Evolutionary conservation across 2,797 vertebrate genomes (phyloP).

Genomic region (Kryptolebias ocellatus): DNA sequence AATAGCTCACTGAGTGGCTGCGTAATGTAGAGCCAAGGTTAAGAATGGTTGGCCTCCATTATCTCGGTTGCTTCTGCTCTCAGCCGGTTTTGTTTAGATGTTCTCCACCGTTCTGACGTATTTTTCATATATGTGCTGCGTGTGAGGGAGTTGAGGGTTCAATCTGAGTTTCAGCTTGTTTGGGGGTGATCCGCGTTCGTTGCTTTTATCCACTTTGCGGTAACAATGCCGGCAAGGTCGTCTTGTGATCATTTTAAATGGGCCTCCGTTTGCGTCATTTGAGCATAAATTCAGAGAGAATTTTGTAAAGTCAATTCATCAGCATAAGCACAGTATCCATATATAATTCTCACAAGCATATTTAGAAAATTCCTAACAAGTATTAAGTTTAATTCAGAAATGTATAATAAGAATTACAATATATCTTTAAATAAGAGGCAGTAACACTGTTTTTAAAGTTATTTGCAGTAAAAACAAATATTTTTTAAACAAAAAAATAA

Average conservation of each 20-base stretch:
- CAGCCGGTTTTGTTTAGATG: constrained; percentile 38
- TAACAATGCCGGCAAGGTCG: constrained; percentile 18
- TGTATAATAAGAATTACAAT: no score
- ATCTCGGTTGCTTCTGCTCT: constrained; percentile 44
- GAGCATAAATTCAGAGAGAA: constrained; percentile 3
- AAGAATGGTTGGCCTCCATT: constrained; percentile 69
- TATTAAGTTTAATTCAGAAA: no score
- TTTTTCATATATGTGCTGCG: constrained; percentile 10
- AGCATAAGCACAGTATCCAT: background rate
- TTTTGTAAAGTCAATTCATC: background rate
- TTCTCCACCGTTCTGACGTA: constrained; percentile 26
- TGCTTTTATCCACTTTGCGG: constrained; percentile 16
- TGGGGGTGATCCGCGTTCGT: background rate
- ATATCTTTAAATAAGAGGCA: no score
- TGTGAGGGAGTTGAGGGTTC: constrained; percentile 20
- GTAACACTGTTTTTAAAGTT: no score
- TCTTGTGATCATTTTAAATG: constrained; percentile 22
- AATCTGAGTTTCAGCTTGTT: constrained; percentile 18
- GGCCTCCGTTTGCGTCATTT: constrained; percentile 37
- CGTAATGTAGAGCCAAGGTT: constrained; percentile 68
- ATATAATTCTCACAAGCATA: no score
- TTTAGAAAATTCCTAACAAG: no score
- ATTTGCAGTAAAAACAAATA: no score
- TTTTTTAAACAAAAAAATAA: no score
- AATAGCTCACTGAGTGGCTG: constrained; percentile 62